A percentile compares a stretch with the other conserved stretches of the same genome.
phyloP scores from a whole-genome alignment of 2,888 invertebrate genomes.

The Drosophila affinis region DNA sequence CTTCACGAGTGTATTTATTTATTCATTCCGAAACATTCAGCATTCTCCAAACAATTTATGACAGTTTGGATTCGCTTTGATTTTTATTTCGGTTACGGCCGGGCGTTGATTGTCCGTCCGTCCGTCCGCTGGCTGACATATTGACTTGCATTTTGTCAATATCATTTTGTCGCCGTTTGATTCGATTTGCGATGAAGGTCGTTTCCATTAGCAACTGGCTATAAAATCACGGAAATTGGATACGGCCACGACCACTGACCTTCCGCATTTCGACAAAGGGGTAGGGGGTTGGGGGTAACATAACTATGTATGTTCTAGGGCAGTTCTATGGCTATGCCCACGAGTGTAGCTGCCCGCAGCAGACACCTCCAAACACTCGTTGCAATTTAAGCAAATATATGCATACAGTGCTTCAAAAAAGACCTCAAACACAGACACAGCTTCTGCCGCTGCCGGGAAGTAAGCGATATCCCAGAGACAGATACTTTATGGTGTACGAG shows the following conservation, averaged over 20 bases:
- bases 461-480: conserved; percentile 63
- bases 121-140: conserved; percentile 48
- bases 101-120: conserved; percentile 55
- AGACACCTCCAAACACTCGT: conserved; percentile 38
- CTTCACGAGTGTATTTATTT: conserved; percentile 66
- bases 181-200: conserved; percentile 73
- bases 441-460: conserved; percentile 1
- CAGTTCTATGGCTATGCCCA: no score
- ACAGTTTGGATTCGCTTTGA: conserved; percentile 31
- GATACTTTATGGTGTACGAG: conserved; percentile 71
- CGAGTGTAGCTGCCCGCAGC: no score
- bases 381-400: conserved; percentile 76
- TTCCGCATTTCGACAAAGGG: conserved; percentile 18
- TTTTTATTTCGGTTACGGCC: conserved; percentile 34
- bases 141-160: conserved; percentile 76
- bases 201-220: conserved; percentile 51
- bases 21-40: conserved; percentile 15
- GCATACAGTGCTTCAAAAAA: conserved; percentile 42
- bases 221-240: conserved; percentile 41
- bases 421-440: conserved; percentile 20
- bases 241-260: conserved; percentile 32
- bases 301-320: no score
- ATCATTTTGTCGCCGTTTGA: conserved; percentile 64
- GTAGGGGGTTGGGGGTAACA: no score
- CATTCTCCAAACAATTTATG: conserved; percentile 22